These are phyloP conservation scores for Lagodon rhomboides DNA, from an alignment of 2,797 vertebrate species.

Conservation along the genomic window DNA sequence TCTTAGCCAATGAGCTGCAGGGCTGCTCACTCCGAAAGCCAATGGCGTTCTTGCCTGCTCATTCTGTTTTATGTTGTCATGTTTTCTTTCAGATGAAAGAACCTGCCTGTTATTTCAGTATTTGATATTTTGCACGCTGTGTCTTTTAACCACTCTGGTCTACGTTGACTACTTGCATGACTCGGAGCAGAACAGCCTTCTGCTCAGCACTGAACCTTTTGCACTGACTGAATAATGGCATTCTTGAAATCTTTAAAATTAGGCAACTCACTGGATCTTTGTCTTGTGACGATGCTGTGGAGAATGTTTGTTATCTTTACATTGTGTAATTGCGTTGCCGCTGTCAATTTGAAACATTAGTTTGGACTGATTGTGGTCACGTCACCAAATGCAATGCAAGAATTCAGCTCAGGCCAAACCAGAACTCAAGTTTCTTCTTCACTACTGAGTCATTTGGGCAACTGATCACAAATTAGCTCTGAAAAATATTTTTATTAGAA, in stretches of 20 bases:
- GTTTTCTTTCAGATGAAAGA: constrained; percentile 24
- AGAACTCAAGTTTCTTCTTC: neutral
- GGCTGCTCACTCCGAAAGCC: constrained; percentile 8
- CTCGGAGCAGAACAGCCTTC: constrained; percentile 30
- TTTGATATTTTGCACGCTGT: constrained; percentile 59
- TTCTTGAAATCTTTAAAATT: constrained; percentile 3
- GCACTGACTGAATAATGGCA: constrained; percentile 54
- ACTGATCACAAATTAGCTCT: neutral
- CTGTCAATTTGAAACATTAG: neutral
- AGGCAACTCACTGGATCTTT: constrained; percentile 48
- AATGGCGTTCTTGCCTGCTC: neutral
- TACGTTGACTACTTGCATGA: constrained; percentile 52
- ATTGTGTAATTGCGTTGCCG: constrained; percentile 9
- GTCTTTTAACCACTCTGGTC: constrained; percentile 35
- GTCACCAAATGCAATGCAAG: neutral
- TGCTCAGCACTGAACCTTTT: constrained; percentile 56
- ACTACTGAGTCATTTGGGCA: neutral
- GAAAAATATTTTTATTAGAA: neutral
- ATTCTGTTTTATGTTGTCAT: neutral
- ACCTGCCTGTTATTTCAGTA: constrained; percentile 23
- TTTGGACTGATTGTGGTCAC: neutral
- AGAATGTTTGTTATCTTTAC: constrained; percentile 22
- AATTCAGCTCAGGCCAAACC: neutral
- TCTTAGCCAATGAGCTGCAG: constrained; percentile 20
- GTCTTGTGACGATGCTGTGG: constrained; percentile 6